phyloP scores from a whole-genome alignment of 2,113 vertebrate genomes.

The Dendrocopos noguchii region DNA sequence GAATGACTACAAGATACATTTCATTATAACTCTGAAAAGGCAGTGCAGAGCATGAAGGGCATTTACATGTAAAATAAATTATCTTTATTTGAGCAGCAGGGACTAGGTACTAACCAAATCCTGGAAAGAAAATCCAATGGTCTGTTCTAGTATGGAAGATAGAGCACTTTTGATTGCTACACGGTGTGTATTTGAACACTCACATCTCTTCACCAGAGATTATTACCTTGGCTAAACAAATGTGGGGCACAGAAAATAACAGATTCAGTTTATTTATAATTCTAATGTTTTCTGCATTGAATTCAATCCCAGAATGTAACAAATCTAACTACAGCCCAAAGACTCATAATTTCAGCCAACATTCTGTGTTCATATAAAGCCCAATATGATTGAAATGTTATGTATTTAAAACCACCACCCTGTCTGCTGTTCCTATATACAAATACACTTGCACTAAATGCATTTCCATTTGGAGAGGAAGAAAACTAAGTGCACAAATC shows the following conservation, averaged over 20 bases:
- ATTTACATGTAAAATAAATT: not conserved
- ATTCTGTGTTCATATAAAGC: not conserved
- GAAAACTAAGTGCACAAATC: not conserved
- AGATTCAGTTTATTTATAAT: not conserved
- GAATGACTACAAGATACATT: not conserved
- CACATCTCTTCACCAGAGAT: not conserved
- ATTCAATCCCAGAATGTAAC: not conserved
- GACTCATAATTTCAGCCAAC: not conserved
- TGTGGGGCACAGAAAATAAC: rapidly evolving
- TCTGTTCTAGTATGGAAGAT: not conserved
- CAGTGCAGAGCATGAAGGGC: not conserved
- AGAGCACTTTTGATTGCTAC: not conserved
- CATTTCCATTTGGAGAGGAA: not conserved
- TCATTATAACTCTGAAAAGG: not conserved
- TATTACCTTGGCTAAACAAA: not conserved
- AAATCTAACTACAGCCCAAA: not conserved
- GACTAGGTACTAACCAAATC: not conserved
- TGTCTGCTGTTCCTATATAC: not conserved
- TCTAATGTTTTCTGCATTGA: not conserved
- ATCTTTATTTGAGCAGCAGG: not conserved
- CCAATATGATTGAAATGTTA: not conserved
- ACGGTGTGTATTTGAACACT: not conserved
- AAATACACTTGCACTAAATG: not conserved
- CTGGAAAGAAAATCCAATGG: not conserved
- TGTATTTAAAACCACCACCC: not conserved